These are phyloP conservation scores for Thymelicus acteon DNA, from an alignment of 2,888 invertebrate species.

Conservation along the genomic window DNA sequence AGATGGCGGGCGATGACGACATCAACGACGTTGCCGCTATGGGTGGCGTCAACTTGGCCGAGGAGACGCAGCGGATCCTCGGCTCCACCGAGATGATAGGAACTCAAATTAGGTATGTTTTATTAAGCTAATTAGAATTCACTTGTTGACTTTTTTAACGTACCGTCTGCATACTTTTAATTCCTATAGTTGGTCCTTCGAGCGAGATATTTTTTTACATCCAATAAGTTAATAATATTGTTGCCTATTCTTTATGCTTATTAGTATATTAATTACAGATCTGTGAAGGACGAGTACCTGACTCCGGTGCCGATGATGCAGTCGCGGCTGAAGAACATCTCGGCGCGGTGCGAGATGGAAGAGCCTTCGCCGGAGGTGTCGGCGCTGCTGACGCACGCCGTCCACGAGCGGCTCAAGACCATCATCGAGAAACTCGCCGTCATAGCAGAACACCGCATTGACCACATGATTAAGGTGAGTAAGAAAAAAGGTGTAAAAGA, in stretches of 20 bases:
- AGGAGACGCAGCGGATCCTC: slow-evolving; percentile 97
- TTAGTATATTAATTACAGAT: slow-evolving; percentile 61
- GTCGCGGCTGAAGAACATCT: slow-evolving; percentile 90
- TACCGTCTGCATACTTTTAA: too few species aligned
- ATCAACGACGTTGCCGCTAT: slow-evolving; percentile 99
- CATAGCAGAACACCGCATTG: slow-evolving; percentile 97
- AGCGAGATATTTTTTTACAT: too few species aligned
- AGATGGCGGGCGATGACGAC: slow-evolving; percentile 94
- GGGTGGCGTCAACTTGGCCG: slow-evolving; percentile 99
- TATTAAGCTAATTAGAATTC: slow-evolving; percentile 58
- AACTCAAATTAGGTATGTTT: slow-evolving; percentile 90
- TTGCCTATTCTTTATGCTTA: background rate
- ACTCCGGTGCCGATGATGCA: slow-evolving; percentile 91
- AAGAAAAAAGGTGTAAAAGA: too few species aligned
- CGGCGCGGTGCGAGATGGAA: slow-evolving; percentile 91
- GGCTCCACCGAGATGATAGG: slow-evolving; percentile 96
- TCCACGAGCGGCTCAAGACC: slow-evolving; percentile 96
- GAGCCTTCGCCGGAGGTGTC: slow-evolving; percentile 92
- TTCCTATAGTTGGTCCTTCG: too few species aligned
- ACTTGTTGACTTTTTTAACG: too few species aligned
- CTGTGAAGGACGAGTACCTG: slow-evolving; percentile 97
- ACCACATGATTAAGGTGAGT: slow-evolving; percentile 91
- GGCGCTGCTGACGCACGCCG: slow-evolving; percentile 95
- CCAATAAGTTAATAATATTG: too few species aligned
- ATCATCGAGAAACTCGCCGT: slow-evolving; percentile 95